Base-by-base conservation (phyloP, 2,888 invertebrate species). In the Sinohyriopsis cumingii region DNA sequence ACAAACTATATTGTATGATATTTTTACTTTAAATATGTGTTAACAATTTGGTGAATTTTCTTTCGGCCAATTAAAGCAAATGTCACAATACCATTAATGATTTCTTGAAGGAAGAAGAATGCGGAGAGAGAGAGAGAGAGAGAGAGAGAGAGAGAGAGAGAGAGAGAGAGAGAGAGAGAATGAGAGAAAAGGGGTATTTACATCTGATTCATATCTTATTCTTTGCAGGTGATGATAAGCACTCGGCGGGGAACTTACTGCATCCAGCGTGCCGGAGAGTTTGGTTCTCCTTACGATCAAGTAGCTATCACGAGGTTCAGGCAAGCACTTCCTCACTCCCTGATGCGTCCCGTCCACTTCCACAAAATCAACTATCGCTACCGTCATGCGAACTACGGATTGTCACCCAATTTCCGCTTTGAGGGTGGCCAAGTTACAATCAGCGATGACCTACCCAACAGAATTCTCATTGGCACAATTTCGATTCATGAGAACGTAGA, bases 161-260 rank as follows among this genome's bases (percentile, higher is more conserved):
- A 69, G 69, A 69, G 69, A 69, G 69, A 69, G 69, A 69, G 69
- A 69, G 69, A 69, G 64, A 65, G 64, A 64, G 64, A 69, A 55
- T 65, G 69, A 64, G 64, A 59, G 59, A 55, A 65, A 22, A 59
- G 55, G n/a, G 12, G 3, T 45, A 12, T 45, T 15, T 45, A 45
- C 12, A 15, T 45, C 45, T 45, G 45, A 45, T 45, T 45, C 45
- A 45, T 20, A 7, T 22, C 0, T 19, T 24, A 3, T 60, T 53
- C 59, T 22, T 68, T 78, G 3, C 60, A 90, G 90, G 90, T 90
- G 0, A 90, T 88, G 53, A 82, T 91, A 55, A 89, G 89, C 60
- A 91, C 90, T 0, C 82, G 91, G 19, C 80, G 89, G 19, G 91
- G 91, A 19, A 81, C 90, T 1, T 91, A 90, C 87, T 83, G 90